A percentile compares a stretch with the other conserved stretches of the same genome.
These are phyloP conservation scores for Lindbergichthys nudifrons DNA, from an alignment of 2,797 vertebrate species.

Conservation along the genomic window DNA sequence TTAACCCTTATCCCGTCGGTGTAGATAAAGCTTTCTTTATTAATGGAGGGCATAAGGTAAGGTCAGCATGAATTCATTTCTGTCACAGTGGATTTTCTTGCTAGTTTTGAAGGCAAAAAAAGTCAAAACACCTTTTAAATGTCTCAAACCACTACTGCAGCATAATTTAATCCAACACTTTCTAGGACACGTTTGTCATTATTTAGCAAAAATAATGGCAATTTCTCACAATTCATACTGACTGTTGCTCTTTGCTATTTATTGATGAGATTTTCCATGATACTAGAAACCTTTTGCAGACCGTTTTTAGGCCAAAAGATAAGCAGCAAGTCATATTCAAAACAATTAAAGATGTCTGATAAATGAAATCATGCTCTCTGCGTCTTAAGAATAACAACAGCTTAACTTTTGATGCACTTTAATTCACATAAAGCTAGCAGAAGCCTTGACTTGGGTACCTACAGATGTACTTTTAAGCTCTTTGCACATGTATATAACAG, in stretches of 20 bases:
- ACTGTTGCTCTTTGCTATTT: no score
- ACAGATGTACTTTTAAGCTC: conserved; percentile 25
- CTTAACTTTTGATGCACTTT: conserved; percentile 56
- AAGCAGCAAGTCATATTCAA: not conserved
- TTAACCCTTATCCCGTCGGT: not conserved
- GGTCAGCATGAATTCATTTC: no score
- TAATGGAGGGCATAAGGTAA: not conserved
- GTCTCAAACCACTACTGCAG: not conserved
- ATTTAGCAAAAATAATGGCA: no score
- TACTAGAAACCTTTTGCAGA: conserved; percentile 8
- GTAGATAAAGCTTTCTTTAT: conserved; percentile 17
- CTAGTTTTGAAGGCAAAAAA: no score
- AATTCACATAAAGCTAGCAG: conserved; percentile 4
- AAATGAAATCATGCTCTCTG: conserved; percentile 12
- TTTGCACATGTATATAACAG: conserved; percentile 54
- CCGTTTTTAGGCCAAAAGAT: conserved; percentile 24
- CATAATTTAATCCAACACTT: not conserved
- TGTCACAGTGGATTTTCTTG: no score
- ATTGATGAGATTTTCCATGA: conserved; percentile 21
- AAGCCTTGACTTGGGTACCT: conserved; percentile 4
- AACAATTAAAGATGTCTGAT: not conserved
- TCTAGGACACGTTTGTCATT: no score
- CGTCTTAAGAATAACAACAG: not conserved
- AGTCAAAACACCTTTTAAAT: not conserved
- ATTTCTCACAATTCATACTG: not conserved